Percentiles rank a stretch among this genome's conserved stretches.
Conservation (phyloP, 1,140 invertebrate species). For the Gryllus bimaculatus region DNA sequence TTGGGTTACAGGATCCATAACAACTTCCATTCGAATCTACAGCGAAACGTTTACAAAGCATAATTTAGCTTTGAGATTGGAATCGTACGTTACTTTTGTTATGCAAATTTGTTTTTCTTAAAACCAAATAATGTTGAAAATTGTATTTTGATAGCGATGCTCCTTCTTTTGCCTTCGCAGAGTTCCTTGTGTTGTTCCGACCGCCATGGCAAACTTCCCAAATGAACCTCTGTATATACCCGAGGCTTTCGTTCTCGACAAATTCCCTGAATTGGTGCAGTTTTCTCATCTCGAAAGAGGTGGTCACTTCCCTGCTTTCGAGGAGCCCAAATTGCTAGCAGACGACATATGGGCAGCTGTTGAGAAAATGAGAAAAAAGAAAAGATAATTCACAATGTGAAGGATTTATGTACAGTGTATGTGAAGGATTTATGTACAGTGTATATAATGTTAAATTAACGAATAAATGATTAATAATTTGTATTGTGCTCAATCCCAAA, state of each 20-base stretch:
- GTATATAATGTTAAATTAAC: too few relatives aligned
- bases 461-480: too few relatives aligned
- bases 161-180: background rate
- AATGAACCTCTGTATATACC: conserved; percentile 10
- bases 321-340: conserved; percentile 36
- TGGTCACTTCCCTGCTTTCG: conserved; percentile 42
- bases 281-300: conserved; percentile 23
- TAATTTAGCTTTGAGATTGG: conserved; percentile 34
- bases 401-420: too few relatives aligned
- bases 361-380: background rate
- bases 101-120: too few relatives aligned
- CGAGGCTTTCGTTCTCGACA: background rate
- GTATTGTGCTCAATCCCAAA: too few relatives aligned
- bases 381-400: too few relatives aligned
- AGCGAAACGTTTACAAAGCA: conserved; percentile 47
- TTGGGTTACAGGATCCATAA: conserved; percentile 67
- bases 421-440: too few relatives aligned
- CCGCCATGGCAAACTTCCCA: conserved; percentile 13
- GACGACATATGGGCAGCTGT: conserved; percentile 25
- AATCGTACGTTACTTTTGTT: conserved; percentile 35
- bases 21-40: conserved; percentile 66
- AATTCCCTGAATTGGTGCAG: conserved; percentile 10
- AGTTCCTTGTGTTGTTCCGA: conserved; percentile 9
- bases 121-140: too few relatives aligned
- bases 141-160: background rate